Evolutionary conservation across 2,113 vertebrate genomes (phyloP).

Genomic region (Melozone crissalis): DNA sequence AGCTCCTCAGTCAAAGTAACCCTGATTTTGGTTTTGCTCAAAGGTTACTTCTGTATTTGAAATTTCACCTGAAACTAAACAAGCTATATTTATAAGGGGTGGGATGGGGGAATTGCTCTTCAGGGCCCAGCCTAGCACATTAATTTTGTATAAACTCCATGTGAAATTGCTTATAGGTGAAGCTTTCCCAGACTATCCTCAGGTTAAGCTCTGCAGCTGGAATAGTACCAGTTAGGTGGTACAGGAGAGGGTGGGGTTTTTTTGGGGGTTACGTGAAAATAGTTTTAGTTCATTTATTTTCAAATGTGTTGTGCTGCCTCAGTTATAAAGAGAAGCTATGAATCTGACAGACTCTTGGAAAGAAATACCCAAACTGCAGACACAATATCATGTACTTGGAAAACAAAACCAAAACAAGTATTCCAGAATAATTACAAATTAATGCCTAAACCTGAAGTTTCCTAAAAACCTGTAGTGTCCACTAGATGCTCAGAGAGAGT

Average conservation of each 20-base stretch:
- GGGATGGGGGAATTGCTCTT: background rate
- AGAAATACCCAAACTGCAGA: background rate
- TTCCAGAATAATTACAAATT: background rate
- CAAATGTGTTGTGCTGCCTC: background rate
- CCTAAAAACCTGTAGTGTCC: background rate
- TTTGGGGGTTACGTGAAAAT: background rate
- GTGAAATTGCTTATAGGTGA: background rate
- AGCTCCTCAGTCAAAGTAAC: background rate
- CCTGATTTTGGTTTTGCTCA: background rate
- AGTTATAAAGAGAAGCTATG: background rate
- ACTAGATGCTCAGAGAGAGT: background rate
- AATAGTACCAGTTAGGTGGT: background rate
- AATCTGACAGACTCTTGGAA: background rate
- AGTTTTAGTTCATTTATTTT: background rate
- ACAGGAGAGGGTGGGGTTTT: background rate
- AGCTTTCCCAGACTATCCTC: background rate
- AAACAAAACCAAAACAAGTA: background rate
- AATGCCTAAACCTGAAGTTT: background rate
- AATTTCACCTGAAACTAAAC: background rate
- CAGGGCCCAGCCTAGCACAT: background rate
- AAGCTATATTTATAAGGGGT: background rate
- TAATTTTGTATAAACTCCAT: background rate
- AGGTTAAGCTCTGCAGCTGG: background rate
- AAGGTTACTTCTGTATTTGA: background rate
- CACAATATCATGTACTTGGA: fast-evolving